Conservation (phyloP, 2,113 vertebrate species). For the Pogonocichla stellata region DNA sequence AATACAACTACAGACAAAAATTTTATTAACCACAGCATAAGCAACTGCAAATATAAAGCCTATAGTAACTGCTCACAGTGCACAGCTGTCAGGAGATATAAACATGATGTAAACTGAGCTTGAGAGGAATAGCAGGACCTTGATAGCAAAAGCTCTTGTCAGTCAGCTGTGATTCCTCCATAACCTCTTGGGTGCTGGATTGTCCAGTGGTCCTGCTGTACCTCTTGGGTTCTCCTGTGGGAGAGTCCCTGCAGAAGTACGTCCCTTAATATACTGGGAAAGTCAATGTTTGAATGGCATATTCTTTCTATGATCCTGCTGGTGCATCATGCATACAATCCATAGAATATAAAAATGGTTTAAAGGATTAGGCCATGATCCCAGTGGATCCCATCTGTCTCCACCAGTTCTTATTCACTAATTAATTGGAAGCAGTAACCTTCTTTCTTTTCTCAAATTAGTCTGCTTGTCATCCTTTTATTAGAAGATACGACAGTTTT, state of each 20-base stretch:
- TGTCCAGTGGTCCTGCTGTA: neutral
- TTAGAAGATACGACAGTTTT: neutral
- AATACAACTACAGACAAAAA: neutral
- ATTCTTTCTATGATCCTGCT: neutral
- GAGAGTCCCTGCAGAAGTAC: neutral
- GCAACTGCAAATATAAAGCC: neutral
- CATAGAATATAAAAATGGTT: neutral
- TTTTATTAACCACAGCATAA: neutral
- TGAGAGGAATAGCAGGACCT: neutral
- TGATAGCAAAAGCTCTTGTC: neutral
- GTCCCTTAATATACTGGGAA: neutral
- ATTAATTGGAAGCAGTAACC: neutral
- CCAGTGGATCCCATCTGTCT: neutral
- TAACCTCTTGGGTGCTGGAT: fast-evolving
- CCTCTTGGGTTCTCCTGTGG: neutral
- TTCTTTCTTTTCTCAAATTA: neutral
- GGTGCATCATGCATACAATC: neutral
- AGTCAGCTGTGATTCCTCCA: neutral
- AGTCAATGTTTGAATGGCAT: neutral
- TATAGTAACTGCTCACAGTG: neutral
- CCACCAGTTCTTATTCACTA: neutral
- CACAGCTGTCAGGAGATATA: neutral
- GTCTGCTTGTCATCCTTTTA: neutral
- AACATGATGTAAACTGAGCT: neutral
- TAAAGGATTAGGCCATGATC: neutral